These are phyloP conservation scores for Chlorops oryzae DNA, from an alignment of 1,140 invertebrate genomes.

Conservation along the genomic window DNA sequence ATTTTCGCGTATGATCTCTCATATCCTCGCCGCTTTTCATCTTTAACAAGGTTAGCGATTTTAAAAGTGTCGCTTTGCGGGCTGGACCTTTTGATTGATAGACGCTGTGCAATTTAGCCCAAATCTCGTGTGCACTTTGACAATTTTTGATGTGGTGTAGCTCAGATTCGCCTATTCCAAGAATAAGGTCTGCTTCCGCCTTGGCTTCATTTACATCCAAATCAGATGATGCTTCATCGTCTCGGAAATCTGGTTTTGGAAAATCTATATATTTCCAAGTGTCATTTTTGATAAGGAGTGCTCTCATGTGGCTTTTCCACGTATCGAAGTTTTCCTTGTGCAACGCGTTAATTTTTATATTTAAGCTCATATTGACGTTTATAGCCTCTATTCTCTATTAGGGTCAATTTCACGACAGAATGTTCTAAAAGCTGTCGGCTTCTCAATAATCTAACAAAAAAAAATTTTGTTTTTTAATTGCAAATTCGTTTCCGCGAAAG, in stretches of 20 bases:
- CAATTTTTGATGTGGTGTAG: slow-evolving; percentile 6
- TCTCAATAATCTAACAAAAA: too few relatives aligned
- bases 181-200: slow-evolving; percentile 9
- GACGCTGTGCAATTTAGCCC: slow-evolving; percentile 18
- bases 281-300: slow-evolving; percentile 18
- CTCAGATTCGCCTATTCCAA: slow-evolving; percentile 3
- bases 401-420: too few relatives aligned
- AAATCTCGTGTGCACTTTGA: slow-evolving; percentile 17
- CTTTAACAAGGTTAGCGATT: slow-evolving; percentile 16
- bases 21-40: slow-evolving; percentile 29
- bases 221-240: too few relatives aligned
- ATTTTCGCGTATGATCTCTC: slow-evolving; percentile 22
- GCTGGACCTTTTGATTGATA: slow-evolving; percentile 23
- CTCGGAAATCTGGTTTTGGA: neutral
- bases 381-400: too few relatives aligned
- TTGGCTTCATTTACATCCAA: slow-evolving; percentile 5
- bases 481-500: too few relatives aligned
- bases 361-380: too few relatives aligned
- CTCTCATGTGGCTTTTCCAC: slow-evolving; percentile 21
- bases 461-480: too few relatives aligned
- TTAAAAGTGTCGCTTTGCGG: slow-evolving; percentile 9
- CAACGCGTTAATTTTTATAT: slow-evolving; percentile 15
- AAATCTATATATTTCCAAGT: slow-evolving; percentile 15
- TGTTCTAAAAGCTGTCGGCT: too few relatives aligned
- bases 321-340: slow-evolving; percentile 21